Percentiles rank a stretch among this genome's conserved stretches.
These are phyloP conservation scores for Notarius quadriscutis DNA, from an alignment of 2,113 vertebrate species.

Conservation along the genomic window DNA sequence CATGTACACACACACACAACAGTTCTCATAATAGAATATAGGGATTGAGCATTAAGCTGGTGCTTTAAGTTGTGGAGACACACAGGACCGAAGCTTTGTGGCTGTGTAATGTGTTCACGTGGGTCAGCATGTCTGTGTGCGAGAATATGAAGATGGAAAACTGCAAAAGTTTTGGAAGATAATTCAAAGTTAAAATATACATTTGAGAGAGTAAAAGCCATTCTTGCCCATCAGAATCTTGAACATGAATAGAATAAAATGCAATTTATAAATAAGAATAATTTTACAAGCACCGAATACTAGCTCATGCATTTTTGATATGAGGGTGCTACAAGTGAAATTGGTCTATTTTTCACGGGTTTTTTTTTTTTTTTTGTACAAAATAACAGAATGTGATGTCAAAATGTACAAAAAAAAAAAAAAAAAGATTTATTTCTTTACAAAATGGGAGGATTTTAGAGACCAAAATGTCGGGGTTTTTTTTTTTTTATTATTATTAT, in stretches of 20 bases:
- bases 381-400: conserved; percentile 84
- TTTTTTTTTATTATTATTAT: too few species aligned
- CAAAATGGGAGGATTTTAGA: conserved; percentile 62
- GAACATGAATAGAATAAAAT: conserved; percentile 80
- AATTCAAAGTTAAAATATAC: conserved; percentile 22
- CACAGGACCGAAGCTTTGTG: conserved; percentile 23
- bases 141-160: neutral
- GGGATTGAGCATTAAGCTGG: conserved; percentile 19
- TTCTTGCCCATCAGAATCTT: conserved; percentile 87
- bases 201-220: conserved; percentile 85
- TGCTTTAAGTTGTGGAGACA: neutral
- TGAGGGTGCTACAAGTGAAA: conserved; percentile 88
- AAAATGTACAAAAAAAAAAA: conserved; percentile 76
- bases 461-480: conserved; percentile 81
- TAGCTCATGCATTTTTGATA: conserved; percentile 86
- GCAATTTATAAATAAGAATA: conserved; percentile 68
- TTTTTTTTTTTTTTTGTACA: conserved; percentile 87
- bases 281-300: conserved; percentile 68
- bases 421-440: conserved; percentile 94
- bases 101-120: conserved; percentile 35
- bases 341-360: conserved; percentile 83
- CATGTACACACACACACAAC: neutral
- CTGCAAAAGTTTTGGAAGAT: conserved; percentile 12
- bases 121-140: neutral
- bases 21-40: neutral